Base-by-base conservation (phyloP, 2,888 invertebrate species). In the Meganola albula region DNA sequence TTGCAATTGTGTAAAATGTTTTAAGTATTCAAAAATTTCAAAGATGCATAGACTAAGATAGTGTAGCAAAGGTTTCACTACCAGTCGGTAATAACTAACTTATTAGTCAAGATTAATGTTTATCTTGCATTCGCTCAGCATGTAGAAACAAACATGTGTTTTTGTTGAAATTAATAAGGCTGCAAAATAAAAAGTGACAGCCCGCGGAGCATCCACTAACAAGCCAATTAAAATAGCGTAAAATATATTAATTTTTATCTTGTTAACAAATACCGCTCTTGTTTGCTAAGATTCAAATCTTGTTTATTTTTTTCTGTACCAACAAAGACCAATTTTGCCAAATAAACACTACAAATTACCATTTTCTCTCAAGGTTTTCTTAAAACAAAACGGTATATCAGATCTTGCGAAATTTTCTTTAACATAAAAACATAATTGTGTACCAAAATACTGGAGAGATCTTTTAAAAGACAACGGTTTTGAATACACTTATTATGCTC, bases 381-480 rank as follows among this genome's bases (percentile, higher is more conserved):
- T 37, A 33, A 34, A 36, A 12, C 34, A 20, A 27, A 30, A 29
- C 32, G 11, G 29, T 42, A 48, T 48, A 53, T 52, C 52, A 46
- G 44, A 44, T 44, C 31, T 44, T 48, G 37, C 37, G 31, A 26
- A 53, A 47, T 39, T 46, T 34, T 40, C 27, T 36, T 48, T n/a
- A 14, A 36, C 34, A 38, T 59, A 40, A 55, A 49, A 45, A 50
- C 44, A 40, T 58, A 60, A 63, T 60, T 61, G 51, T 18, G 31
- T 30, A 18, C 6, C 38, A 53, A 45, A 46, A 34, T 26, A 29
- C 35, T 35, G 47, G 29, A 41, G 37, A 53, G 55, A 53, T 59
- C 53, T 54, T 54, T 63, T 62, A 55, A 52, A 60, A 48, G 33
- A 51, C 50, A 48, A 41, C 37, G 42, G 33, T 35, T 47, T 47